These are phyloP conservation scores for Microcebus tavaratra DNA, from an alignment of 2,113 vertebrate genomes.

Conservation along the genomic window DNA sequence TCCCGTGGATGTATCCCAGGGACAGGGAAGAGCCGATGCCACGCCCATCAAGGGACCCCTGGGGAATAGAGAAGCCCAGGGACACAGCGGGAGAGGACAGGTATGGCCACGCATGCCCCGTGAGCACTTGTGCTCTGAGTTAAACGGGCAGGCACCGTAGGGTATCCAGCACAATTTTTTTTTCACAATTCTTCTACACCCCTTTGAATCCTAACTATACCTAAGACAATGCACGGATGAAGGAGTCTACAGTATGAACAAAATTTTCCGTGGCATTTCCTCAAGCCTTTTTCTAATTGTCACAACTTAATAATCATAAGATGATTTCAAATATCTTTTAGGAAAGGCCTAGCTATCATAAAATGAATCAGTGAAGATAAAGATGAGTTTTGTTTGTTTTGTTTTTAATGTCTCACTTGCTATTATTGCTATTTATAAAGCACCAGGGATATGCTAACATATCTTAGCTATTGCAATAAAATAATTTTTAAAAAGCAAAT, in stretches of 20 bases:
- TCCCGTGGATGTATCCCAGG: too few relatives aligned
- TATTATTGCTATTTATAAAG: neutral
- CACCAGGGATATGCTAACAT: neutral
- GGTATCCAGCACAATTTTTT: neutral
- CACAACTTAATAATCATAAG: neutral
- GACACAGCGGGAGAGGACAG: too few relatives aligned
- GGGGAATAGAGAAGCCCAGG: too few relatives aligned
- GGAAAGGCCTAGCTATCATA: neutral
- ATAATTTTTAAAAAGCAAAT: neutral
- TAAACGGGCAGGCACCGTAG: rapidly evolving
- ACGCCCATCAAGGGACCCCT: too few relatives aligned
- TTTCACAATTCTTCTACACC: neutral
- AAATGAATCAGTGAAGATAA: neutral
- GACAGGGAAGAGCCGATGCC: too few relatives aligned
- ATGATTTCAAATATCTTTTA: neutral
- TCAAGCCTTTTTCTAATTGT: neutral
- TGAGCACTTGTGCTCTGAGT: too few relatives aligned
- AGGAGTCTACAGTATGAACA: rapidly evolving
- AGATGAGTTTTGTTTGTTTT: neutral
- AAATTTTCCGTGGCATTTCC: neutral
- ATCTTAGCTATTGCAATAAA: neutral
- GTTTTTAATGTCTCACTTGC: neutral
- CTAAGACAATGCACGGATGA: neutral
- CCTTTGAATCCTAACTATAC: neutral
- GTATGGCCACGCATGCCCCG: too few relatives aligned